Base-by-base conservation (phyloP, 1,140 invertebrate genomes). In the Atta colombica region DNA sequence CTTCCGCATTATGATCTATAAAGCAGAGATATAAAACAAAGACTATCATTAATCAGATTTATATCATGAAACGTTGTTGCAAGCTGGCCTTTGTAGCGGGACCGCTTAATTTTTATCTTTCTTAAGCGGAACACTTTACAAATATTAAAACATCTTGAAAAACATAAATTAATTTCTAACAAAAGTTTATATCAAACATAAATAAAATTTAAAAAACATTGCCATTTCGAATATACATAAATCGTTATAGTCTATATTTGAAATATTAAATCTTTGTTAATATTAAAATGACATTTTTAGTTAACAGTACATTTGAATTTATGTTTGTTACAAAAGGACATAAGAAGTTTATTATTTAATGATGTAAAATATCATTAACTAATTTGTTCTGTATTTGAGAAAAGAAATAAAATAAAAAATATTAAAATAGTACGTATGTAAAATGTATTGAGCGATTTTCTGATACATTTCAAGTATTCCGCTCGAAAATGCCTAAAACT, bases 91-190 rank as follows among this genome's bases (percentile, higher is more conserved):
- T 80, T 81, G 51, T 39, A 21, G 35, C 31, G 53, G 16, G 6
- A 71, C 53, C 51, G 55, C 49, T 81, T 71, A 81, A 81, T 53
- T 25, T 58, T 81, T 21, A 5, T 31, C 21, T 45, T 60, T 81
- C 18, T 81, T 81, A 45, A 71, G 78, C 77, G 31, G 31, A 69
- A 81, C 51, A 81, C 12, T 25, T 81, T 12, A 39, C 60, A 78
- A 78, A 66, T 55, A 49, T 7, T 69, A 69, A 80, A 80, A 80
- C 2, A 55, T 7, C 14, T 80, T 80, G 25, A 25, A 55, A 69
- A 58, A 10, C 31, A 45, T 81, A 39, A 39, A 35, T 63, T 28
- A 45, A 66, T 8, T 71, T 71, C 5, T 21, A 66, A 58, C 31
- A 16, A 53, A 18, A 80, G 16, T 18, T 39, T 6, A 28, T n/a